Conservation (phyloP, 2,797 vertebrate species). For the Delichon dasypus region DNA sequence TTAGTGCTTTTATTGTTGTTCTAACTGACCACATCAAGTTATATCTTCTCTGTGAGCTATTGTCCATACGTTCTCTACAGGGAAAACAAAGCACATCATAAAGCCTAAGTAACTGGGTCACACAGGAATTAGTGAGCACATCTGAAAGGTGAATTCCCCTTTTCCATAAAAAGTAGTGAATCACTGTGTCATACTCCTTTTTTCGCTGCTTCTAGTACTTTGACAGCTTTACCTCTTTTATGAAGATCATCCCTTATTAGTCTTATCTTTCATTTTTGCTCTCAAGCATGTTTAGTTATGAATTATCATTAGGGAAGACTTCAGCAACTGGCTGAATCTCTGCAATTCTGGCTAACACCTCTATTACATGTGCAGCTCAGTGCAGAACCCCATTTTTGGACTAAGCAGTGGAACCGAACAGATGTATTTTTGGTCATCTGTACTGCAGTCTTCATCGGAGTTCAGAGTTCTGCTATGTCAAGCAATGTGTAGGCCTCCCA, state of each 20-base stretch:
- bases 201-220: not conserved
- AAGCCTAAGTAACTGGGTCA: not conserved
- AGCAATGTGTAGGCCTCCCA: not conserved
- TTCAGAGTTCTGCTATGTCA: not conserved
- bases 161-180: not conserved
- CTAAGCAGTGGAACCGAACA: not conserved
- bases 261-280: not conserved
- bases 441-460: not conserved
- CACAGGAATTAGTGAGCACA: not conserved
- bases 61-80: not conserved
- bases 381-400: not conserved
- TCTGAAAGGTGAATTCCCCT: not conserved
- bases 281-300: not conserved
- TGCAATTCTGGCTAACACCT: not conserved
- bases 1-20: not conserved
- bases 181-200: not conserved
- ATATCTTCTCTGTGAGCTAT: fast-evolving
- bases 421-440: not conserved
- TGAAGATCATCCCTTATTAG: not conserved
- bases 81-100: not conserved
- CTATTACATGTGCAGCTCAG: not conserved
- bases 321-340: not conserved
- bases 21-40: not conserved
- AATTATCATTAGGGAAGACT: not conserved
- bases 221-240: not conserved